Evolutionary conservation across 2,113 vertebrate species (phyloP), one percentile per base, ranked within the genome.

Genomic region (Spermophilus dauricus): DNA sequence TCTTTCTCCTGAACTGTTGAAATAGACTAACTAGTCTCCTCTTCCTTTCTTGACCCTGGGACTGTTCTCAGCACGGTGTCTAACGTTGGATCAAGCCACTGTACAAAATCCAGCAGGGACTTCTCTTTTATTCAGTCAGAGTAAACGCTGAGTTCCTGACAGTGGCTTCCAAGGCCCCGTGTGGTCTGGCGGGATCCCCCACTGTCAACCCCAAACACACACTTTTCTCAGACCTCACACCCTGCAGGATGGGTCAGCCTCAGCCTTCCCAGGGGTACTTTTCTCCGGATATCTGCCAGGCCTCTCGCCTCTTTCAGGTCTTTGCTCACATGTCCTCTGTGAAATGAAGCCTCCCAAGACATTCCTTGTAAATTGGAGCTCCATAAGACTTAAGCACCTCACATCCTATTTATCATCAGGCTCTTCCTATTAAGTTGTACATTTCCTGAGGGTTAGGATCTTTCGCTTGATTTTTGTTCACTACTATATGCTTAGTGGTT

Each of bases 1-100:
- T 72, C 26, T 91, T 97, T 84, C 37, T 90, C 13, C 58, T 73
- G 37, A 87, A 85, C 72, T 73, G 69, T 4, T 95, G 67, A 76
- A 53, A 51, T 18, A 20, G 72, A 92, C 75, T 73, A 63, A 84
- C 30, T 2, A 9, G 6, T 11, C 53, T 89, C 14, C 20, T 45
- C 37, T 70, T 86, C 51, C 51, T 90, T 81, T 58, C 42, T 95
- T 90, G 72, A 56, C 53, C 67, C 69, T 45, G 45, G 81, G 34
- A 39, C 37, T 56, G 1, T 69, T 76, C 58, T 92, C 42, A 51
- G 22, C 0, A 26, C 42, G 42, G 22, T n/a, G 26, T 87, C 80
- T 45, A 34, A 37, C 8, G 12, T 37, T 90, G 76, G 51, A 20
- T 82, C 48, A 51, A 45, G 48, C n/a, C 32, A 22, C 58, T 28